phyloP scores from a whole-genome alignment of 2,888 invertebrate species.

The Apomyelois bistriatella region DNA sequence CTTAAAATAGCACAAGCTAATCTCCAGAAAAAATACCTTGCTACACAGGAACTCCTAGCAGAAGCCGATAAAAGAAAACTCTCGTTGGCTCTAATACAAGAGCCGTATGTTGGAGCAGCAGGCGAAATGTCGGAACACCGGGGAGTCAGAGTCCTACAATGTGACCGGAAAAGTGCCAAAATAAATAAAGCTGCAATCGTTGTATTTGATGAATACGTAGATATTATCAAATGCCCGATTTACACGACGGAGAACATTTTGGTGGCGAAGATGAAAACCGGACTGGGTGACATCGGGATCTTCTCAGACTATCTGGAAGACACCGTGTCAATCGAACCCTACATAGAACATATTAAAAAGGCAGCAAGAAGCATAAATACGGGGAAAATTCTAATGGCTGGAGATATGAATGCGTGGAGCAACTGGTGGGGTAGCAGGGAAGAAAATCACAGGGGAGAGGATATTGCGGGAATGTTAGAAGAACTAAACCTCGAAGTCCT shows the following conservation, averaged over 20 bases:
- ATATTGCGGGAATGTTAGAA: neutral
- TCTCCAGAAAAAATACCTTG: no score
- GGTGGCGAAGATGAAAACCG: neutral
- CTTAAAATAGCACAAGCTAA: no score
- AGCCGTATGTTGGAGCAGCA: neutral
- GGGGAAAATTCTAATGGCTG: slow-evolving; percentile 12
- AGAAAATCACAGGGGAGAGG: slow-evolving; percentile 16
- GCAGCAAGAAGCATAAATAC: neutral
- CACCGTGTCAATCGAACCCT: neutral
- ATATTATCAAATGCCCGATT: neutral
- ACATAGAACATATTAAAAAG: neutral
- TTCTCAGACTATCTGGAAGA: neutral
- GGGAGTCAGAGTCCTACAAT: neutral
- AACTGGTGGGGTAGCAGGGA: slow-evolving; percentile 20
- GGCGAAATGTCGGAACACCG: neutral
- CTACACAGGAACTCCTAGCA: no score
- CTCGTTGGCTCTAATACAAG: neutral
- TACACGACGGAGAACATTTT: neutral
- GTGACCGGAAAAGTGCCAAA: neutral
- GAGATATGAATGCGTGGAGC: slow-evolving; percentile 20
- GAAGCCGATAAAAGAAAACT: neutral
- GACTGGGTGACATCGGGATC: neutral
- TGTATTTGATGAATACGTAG: neutral
- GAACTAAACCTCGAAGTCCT: slow-evolving; percentile 17
- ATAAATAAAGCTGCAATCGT: neutral